Base-by-base conservation (phyloP, 2,888 invertebrate genomes). In the Cryptops parisi region DNA sequence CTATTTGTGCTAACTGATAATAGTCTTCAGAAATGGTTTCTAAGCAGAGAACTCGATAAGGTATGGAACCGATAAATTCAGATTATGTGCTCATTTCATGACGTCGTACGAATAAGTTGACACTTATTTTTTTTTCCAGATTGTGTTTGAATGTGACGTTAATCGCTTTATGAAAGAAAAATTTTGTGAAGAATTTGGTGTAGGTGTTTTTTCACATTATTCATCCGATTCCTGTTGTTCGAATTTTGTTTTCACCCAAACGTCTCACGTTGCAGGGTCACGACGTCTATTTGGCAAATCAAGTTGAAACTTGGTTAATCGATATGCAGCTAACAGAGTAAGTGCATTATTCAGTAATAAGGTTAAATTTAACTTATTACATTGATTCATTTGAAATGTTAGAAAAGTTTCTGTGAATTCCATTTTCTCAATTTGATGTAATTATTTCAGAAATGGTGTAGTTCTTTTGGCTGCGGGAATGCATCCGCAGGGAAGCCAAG, bases 21-120 rank as follows among this genome's bases (percentile, higher is more conserved):
- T 40, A 78, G 79, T 59, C 71, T 91, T 55, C 90, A 91, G 70
- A 81, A 84, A 64, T 91, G 91, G 91, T 72, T 76, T 47, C 75
- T 86, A 52, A 72, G 74, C 17, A 48, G 55, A n/a, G 77, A 78
- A 60, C 66, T 71, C n/a, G 88, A 86, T 64, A 77, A 63, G 62
- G 68, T 69, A 53, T 50, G 53, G 52, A 43, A 23, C 33, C 12
- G 17, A 41, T 17, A 9, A 6, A 47, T 49, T 45, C 52, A 15
- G 21, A n/a, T n/a, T n/a, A n/a, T n/a, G n/a, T n/a, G n/a, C n/a
- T n/a, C n/a, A n/a, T n/a, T n/a, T n/a, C n/a, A n/a, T n/a, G n/a
- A n/a, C n/a, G n/a, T n/a, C n/a, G n/a, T n/a, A n/a, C n/a, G n/a
- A n/a, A n/a, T n/a, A n/a, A n/a, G n/a, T n/a, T n/a, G n/a, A n/a